Base-by-base conservation (phyloP, 2,888 invertebrate species). In the Copidosoma aretas region DNA sequence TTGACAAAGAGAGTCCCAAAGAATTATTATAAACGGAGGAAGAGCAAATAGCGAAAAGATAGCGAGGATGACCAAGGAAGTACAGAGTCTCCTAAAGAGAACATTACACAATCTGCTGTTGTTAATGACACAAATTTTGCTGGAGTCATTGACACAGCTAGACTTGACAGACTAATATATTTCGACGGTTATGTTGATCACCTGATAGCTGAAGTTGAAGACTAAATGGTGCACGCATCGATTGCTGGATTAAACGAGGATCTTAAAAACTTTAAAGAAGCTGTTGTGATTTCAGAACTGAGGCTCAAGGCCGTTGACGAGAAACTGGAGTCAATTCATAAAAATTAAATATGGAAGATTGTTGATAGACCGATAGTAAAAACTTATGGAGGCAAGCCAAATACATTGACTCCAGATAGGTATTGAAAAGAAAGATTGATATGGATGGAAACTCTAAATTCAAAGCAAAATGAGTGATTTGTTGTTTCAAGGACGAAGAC, bases 271-370 rank as follows among this genome's bases (percentile, higher is more conserved):
- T 71, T 59, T 15, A 58, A 46, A 64, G 68, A 73, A 56, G 70
- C 71, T 0, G 68, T 73, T 67, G 1, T 14, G 19, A 46, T 64
- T 3, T 24, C n/a, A 53, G 66, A 70, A 8, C 66, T n/a, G n/a
- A n/a, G 71, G 69, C 8, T 49, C 62, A 32, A 61, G 10, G 46
- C 32, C 3, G 8, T 32, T 32, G 8, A 32, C 4, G 32, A 8
- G 8, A 8, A 32, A 32, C 32, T 32, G 8, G 8, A 5, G 32
- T 32, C 32, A 32, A 32, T 32, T 5, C 8, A 32, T 32, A 32
- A 69, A 24, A 74, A 74, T 52, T 49, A 72, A 56, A 72, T 73
- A 12, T 73, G 71, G 68, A 54, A 56, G 39, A 24, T 68, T 5
- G 64, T 71, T 0, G 65, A 70, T 43, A 54, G 67, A 64, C 60